Evolutionary conservation across 2,797 vertebrate species (phyloP), one percentile per base, ranked within the genome.

Genomic region (Coluber constrictor): DNA sequence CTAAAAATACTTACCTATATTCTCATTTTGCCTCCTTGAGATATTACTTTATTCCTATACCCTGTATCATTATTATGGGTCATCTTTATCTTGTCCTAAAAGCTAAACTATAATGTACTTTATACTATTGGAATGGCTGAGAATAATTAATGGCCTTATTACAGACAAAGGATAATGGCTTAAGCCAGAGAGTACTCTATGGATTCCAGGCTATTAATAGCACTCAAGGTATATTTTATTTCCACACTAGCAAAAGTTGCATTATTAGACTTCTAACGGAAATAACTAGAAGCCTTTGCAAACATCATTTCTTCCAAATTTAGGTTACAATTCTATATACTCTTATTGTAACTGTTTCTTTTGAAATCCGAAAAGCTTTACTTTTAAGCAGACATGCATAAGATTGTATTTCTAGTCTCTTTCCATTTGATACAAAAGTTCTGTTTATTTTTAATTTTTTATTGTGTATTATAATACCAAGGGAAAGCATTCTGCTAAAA

Each of bases 61-160:
- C 27, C 27, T 47, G 32, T 55, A 47, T 86, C 59, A 60, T 91
- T 86, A 91, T 43, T 43, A 25, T 83, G 56, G 43, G 25, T 59
- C 25, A 43, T 29, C 54, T 92, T 18, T 88, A 61, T 56, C 60
- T 86, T 86, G 56, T 86, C 90, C 90, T 56, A 70, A 92, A 74
- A 4, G 32, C 51, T 70, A 92, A 92, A 54, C 32, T 70, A 16
- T 70, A 87, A 88, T 57, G 51, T 29, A 92, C 27, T 56, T 92
- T 70, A 87, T 92, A 37, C 10, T 88, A 54, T 12, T 88, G 70
- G 54, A 70, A 74, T 20, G 61, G 61, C 90, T 20, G 25, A 16
- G 47, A 56, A 74, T 47, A 83, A 83, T 92, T 88, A 92, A 92
- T 92, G 61, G 91, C n/a, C 63, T 92, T 88, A 88, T 87, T 88